Percentiles rank a stretch among this genome's conserved stretches.
Conservation (phyloP, 92 coral and sea anemone genomes). For the Palythoa heliodiscus region DNA sequence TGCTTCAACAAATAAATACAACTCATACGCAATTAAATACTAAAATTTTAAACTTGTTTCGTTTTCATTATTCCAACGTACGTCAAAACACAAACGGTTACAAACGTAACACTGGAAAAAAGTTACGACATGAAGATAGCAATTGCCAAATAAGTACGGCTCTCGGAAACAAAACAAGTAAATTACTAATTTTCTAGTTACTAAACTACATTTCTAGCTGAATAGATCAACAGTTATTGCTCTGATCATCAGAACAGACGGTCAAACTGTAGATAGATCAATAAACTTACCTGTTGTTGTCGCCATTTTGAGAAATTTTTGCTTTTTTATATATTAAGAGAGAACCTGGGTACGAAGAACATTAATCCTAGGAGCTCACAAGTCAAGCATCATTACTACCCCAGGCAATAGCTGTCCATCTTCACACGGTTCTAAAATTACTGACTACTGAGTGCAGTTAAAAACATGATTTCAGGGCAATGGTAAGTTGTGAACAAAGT, state of each 20-base stretch:
- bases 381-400: neutral
- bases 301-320: conserved; percentile 1
- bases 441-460: no score
- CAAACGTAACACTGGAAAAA: neutral
- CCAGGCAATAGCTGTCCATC: neutral
- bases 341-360: conserved; percentile 29
- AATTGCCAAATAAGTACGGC: neutral
- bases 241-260: neutral
- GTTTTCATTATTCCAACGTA: neutral
- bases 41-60: neutral
- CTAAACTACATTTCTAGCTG: neutral
- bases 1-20: neutral
- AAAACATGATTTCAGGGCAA: no score
- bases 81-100: neutral
- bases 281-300: conserved; percentile 30
- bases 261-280: neutral
- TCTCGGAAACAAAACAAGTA: neutral
- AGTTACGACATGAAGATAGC: neutral
- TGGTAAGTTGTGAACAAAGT: no score
- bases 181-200: neutral
- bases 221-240: neutral
- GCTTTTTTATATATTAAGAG: neutral
- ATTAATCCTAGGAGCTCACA: conserved; percentile 18
- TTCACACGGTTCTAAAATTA: no score
- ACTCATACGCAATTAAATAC: neutral